Percentiles rank a stretch among this genome's conserved stretches.
These are phyloP conservation scores for Onychomys torridus DNA, from an alignment of 2,797 vertebrate genomes.

Conservation along the genomic window DNA sequence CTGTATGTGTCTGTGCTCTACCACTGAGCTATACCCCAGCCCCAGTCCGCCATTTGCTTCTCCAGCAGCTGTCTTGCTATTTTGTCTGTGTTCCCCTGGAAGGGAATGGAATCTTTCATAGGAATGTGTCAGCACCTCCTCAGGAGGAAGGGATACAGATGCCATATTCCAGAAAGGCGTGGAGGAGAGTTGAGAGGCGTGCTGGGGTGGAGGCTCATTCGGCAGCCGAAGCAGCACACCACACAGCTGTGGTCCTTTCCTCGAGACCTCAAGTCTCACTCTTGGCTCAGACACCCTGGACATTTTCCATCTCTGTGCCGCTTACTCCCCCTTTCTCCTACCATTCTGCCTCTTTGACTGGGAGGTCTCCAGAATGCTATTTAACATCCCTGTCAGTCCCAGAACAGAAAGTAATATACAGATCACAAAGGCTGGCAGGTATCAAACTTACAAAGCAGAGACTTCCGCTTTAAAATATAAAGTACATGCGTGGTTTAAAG, in stretches of 20 bases:
- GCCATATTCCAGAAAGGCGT: conserved; percentile 1
- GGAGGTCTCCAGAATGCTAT: background rate
- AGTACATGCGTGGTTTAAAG: background rate
- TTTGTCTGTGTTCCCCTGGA: conserved; percentile 32
- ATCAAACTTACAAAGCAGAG: background rate
- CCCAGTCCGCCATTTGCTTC: background rate
- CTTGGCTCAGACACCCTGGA: background rate
- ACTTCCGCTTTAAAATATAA: background rate
- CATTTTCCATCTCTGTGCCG: background rate
- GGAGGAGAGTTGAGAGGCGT: background rate
- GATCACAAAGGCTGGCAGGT: background rate
- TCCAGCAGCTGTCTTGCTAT: background rate
- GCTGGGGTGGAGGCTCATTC: background rate
- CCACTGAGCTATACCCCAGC: background rate
- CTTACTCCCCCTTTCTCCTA: background rate
- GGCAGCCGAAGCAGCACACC: background rate
- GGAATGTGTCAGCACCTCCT: conserved; percentile 32
- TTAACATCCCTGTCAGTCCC: background rate
- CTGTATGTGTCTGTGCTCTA: background rate
- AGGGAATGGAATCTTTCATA: background rate
- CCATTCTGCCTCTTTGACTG: background rate
- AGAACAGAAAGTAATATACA: background rate
- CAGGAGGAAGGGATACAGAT: background rate
- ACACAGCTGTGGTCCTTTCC: background rate
- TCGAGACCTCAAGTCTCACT: background rate